These are phyloP conservation scores for Colius striatus DNA, from an alignment of 2,113 vertebrate genomes.

Conservation along the genomic window DNA sequence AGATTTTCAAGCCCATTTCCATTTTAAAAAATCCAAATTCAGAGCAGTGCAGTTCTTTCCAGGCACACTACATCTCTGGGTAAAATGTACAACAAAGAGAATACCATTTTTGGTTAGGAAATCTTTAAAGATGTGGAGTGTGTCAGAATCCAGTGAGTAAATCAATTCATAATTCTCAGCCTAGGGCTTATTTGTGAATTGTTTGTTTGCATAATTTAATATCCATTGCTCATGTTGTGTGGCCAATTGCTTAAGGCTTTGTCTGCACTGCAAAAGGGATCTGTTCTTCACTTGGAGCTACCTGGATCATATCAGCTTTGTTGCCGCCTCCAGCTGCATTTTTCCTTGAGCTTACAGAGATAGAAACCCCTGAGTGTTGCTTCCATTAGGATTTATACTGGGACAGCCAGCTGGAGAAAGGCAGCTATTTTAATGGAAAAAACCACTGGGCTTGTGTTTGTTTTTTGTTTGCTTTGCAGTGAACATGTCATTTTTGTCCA, in stretches of 20 bases:
- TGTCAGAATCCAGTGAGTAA: conserved; percentile 17
- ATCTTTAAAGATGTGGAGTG: not conserved
- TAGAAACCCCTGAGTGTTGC: not conserved
- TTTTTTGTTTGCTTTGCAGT: conserved; percentile 26
- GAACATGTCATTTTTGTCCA: conserved; percentile 52
- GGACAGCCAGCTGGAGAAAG: conserved; percentile 23
- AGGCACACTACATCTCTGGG: not conserved
- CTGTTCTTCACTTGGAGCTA: not conserved
- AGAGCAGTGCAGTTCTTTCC: not conserved
- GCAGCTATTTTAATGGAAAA: conserved; percentile 53
- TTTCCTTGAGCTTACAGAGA: not conserved
- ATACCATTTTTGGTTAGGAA: not conserved
- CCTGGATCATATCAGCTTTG: not conserved
- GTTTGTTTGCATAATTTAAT: not conserved
- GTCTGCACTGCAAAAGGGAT: not conserved
- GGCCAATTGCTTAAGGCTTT: not conserved
- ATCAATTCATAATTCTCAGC: not conserved
- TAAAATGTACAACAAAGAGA: not conserved
- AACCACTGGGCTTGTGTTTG: conserved; percentile 16
- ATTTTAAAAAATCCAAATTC: not conserved
- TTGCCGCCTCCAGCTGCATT: not conserved
- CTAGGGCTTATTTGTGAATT: conserved; percentile 12
- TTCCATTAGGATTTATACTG: conserved; percentile 1
- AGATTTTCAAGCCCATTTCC: not conserved
- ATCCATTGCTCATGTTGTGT: not conserved